A percentile compares a stretch with the other conserved stretches of the same genome.
These are phyloP conservation scores for Gymnocheta viridis DNA, from an alignment of 2,888 invertebrate species.

Conservation along the genomic window DNA sequence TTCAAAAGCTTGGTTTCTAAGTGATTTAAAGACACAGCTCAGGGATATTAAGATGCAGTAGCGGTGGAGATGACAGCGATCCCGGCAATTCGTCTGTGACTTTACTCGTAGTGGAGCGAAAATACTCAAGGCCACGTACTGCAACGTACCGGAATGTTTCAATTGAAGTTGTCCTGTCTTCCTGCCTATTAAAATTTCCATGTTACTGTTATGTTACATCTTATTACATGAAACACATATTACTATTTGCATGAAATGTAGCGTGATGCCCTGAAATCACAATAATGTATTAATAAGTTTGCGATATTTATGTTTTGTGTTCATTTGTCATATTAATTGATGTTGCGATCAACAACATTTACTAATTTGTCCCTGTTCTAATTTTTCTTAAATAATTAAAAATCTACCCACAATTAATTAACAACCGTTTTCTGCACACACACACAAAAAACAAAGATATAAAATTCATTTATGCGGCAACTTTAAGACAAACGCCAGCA, in stretches of 20 bases:
- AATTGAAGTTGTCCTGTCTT: no score
- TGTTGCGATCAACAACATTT: slow-evolving; percentile 28
- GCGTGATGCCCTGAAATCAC: neutral
- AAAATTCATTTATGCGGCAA: neutral
- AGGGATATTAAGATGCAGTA: no score
- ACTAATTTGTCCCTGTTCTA: slow-evolving; percentile 55
- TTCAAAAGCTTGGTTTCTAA: no score
- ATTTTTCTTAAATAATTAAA: slow-evolving; percentile 34
- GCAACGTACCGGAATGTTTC: no score
- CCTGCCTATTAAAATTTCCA: neutral
- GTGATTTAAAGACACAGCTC: no score
- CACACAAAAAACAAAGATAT: no score
- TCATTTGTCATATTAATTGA: slow-evolving; percentile 40
- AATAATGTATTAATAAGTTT: neutral
- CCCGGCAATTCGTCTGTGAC: no score
- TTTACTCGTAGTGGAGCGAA: no score
- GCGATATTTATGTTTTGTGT: neutral
- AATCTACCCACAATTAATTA: slow-evolving; percentile 49
- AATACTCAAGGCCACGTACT: no score
- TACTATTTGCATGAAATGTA: neutral
- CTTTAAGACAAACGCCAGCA: neutral
- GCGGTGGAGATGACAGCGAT: no score
- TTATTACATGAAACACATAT: neutral
- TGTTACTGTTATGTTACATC: neutral
- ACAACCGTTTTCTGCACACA: neutral